Base-by-base conservation (phyloP, 2,888 invertebrate species). In the Polydrusus tereticollis region DNA sequence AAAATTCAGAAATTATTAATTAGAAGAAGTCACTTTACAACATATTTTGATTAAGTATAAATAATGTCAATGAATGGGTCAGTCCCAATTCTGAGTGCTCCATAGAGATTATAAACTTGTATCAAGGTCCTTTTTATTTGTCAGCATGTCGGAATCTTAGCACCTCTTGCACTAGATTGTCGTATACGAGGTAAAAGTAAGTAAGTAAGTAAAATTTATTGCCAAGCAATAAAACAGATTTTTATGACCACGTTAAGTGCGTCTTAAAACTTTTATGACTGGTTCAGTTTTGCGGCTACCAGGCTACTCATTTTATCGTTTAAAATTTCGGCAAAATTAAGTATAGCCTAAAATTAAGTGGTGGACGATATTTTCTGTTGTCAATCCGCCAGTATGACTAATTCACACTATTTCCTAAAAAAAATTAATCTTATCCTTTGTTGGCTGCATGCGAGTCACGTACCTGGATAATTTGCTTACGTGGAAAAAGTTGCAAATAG, bases 241-340 rank as follows among this genome's bases (percentile, higher is more conserved):
- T 72, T 73, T 73, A 73, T 65, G 72, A 59, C 43, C 64, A 55
- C 68, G 71, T 69, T 73, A 68, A 73, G 65, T 69, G 64, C 59
- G 58, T 41, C 58, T 70, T 63, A 58, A 58, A 70, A 70, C 64
- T 64, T 70, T 64, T 70, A 41, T 58, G 36, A 26, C 38, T 63
- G 26, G 16, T 64, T 58, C 26, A 47, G 47, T 47, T 41, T 26
- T 23, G 43, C 52, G 12, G 58, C 69, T 64, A 64, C 64, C 57
- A 20, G 29, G 21, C 33, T 69, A 69, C 63, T 41, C 18, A 43
- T 57, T 63, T 69, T 69, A 68, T 59, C 14, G 47, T 38, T 38
- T 50, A 12, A 10, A 60, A 21, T 64, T 52, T 52, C 33, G 20
- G 8, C 47, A 47, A n/a, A 12, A 14, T 50, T 26, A 50, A 26